Evolutionary conservation across 1,140 invertebrate species (phyloP).

Genomic region (Temnothorax curvispinosus): DNA sequence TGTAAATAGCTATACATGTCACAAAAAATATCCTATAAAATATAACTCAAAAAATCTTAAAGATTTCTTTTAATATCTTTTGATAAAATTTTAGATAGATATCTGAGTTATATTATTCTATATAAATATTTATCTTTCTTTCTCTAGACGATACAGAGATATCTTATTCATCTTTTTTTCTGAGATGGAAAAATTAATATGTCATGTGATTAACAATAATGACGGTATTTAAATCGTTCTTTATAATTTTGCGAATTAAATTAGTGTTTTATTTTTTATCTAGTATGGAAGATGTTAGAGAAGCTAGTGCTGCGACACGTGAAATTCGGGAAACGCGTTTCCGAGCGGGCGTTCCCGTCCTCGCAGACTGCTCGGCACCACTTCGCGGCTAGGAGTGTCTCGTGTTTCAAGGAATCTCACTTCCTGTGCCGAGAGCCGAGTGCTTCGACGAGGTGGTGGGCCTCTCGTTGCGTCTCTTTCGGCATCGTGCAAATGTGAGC

Average conservation of each 20-base stretch:
- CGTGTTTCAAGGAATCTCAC: conserved; percentile 66
- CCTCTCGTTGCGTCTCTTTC: conserved; percentile 28
- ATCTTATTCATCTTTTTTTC: not conserved
- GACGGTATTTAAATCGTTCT: not conserved
- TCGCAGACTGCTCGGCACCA: conserved; percentile 66
- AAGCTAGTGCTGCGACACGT: not conserved
- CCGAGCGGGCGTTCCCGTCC: not conserved
- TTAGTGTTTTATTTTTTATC: not conserved
- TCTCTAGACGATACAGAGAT: not conserved
- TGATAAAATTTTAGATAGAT: not conserved
- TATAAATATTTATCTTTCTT: not conserved
- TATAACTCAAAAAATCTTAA: too few species aligned
- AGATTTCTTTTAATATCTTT: too few species aligned
- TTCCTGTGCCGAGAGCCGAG: conserved; percentile 60
- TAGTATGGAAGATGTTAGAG: not conserved
- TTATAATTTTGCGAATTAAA: not conserved
- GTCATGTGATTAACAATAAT: not conserved
- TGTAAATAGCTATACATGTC: too few species aligned
- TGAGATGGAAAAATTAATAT: not conserved
- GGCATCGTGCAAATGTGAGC: conserved; percentile 25
- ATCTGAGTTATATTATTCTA: not conserved
- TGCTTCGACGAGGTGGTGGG: conserved; percentile 21
- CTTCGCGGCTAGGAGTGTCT: conserved; percentile 38
- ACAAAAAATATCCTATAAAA: too few species aligned
- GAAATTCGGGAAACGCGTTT: conserved; percentile 27